Base-by-base conservation (phyloP, 2,113 vertebrate genomes). In the Rana temporaria region DNA sequence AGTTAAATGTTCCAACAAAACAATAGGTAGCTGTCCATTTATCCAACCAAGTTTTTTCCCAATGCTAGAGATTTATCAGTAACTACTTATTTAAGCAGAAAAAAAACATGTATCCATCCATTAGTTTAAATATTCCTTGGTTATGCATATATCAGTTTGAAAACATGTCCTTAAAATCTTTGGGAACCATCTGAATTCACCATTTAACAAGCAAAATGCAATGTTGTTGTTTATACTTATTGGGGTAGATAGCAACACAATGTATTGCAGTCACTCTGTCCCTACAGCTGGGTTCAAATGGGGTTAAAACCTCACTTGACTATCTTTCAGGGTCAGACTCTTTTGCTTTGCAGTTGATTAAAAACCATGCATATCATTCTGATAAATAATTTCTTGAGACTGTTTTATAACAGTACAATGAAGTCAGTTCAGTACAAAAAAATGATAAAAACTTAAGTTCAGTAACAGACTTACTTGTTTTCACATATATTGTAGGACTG, bases 21-120 rank as follows among this genome's bases (percentile, higher is more conserved):
- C 85, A 86, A 87, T 77, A 77, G 59, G 74, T 65, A 63, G 74
- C 74, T 52, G 20, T 77, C 32, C 72, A 88, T 84, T 87, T 75
- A 85, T 87, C 62, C 86, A 86, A 88, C 89, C 88, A 91, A 88
- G 88, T 89, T 85, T 90, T 84, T 85, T 77, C 86, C 73, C 78
- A 76, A 85, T 87, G 84, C 90, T 85, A 90, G 90, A 91, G 90
- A 89, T 85, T 88, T 93, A 92, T 87, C 63, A 70, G 57, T 30
- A 73, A 14, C 56, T 59, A 34, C 26, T 12, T 69, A 42, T 57
- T 57, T 72, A 56, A 32, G 26, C 26, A 30, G 70, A 42, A 70
- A 15, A 67, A 64, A 32, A 69, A 69, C 20, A 70, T 24, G 3
- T 4, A 1, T 1, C 30, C 17, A n/a, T 26, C 55, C 19, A 48